Conservation (phyloP, 2,888 invertebrate species). For the Halictus quadricinctus region DNA sequence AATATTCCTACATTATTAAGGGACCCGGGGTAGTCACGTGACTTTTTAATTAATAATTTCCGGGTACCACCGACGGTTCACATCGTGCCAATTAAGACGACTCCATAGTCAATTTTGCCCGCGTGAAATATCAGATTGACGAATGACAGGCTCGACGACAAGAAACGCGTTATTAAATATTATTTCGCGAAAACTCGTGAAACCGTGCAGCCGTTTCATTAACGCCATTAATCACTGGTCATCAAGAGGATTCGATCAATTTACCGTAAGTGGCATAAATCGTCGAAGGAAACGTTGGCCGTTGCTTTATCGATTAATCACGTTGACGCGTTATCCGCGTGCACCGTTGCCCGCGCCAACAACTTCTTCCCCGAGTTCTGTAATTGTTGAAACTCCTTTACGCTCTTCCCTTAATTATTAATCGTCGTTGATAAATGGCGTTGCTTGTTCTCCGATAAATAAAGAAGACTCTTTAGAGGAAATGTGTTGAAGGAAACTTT, state of each 20-base stretch:
- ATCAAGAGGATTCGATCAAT: conserved; percentile 51
- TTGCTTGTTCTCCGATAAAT: conserved; percentile 14
- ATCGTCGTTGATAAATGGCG: conserved; percentile 47
- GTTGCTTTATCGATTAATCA: conserved; percentile 55
- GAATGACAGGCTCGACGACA: conserved; percentile 10
- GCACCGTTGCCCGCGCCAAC: not conserved
- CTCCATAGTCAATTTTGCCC: conserved; percentile 42
- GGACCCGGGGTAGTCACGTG: no score
- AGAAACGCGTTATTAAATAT: conserved; percentile 52
- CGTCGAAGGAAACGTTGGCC: conserved; percentile 48
- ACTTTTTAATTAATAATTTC: no score
- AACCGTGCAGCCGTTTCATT: conserved; percentile 28
- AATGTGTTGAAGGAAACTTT: not conserved
- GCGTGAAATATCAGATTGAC: conserved; percentile 40
- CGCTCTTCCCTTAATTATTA: conserved; percentile 37
- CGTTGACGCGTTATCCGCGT: conserved; percentile 14
- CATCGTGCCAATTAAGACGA: conserved; percentile 53
- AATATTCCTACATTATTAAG: no score
- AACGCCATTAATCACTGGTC: conserved; percentile 56
- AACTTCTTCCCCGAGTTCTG: conserved; percentile 36
- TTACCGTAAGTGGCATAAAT: conserved; percentile 57
- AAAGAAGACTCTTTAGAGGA: conserved; percentile 11
- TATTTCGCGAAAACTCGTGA: conserved; percentile 28
- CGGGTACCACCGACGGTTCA: not conserved
- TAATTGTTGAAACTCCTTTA: conserved; percentile 39